phyloP scores from a whole-genome alignment of 2,888 invertebrate genomes.

The Parthenolecanium corni region DNA sequence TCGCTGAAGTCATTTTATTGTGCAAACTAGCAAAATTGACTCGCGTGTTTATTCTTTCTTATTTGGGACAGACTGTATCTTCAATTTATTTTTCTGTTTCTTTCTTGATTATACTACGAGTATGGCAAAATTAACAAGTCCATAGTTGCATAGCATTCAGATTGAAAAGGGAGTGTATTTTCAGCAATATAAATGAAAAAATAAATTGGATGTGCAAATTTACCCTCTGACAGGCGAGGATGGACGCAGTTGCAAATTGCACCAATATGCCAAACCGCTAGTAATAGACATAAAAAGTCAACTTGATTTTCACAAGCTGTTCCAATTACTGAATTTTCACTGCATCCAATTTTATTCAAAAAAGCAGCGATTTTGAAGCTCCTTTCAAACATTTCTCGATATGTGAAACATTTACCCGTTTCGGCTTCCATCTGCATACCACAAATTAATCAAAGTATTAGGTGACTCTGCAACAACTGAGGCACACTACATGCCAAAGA shows the following conservation, averaged over 20 bases:
- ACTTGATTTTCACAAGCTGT: conserved; percentile 58
- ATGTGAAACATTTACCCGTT: conserved; percentile 47
- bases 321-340: neutral
- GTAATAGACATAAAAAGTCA: conserved; percentile 53
- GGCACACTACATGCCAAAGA: no score
- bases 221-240: conserved; percentile 52
- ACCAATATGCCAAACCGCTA: conserved; percentile 58
- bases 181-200: no score
- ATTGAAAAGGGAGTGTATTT: no score
- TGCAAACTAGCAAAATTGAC: no score
- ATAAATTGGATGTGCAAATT: no score
- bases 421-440: conserved; percentile 51
- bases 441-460: conserved; percentile 15
- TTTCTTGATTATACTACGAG: no score
- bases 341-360: conserved; percentile 6
- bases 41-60: no score
- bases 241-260: conserved; percentile 58
- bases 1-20: no score
- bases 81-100: no score
- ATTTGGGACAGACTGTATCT: no score
- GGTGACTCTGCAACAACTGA: neutral
- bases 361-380: conserved; percentile 2
- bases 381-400: conserved; percentile 44
- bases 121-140: no score
- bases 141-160: no score